phyloP scores from a whole-genome alignment of 2,888 invertebrate genomes.

The Ophion costatus region DNA sequence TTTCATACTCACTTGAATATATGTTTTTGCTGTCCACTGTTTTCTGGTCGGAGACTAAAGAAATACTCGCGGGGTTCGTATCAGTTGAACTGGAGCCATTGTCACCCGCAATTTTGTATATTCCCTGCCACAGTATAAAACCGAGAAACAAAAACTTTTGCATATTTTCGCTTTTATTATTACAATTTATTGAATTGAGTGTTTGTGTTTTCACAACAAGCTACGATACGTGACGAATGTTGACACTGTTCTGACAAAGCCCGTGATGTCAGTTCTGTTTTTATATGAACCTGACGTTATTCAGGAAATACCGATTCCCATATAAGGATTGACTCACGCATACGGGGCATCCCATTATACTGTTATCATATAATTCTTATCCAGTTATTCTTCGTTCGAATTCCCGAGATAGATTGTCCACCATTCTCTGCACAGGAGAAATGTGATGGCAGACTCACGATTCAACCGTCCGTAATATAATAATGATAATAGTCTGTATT shows the following conservation, averaged over 20 bases:
- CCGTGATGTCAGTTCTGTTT: background rate
- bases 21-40: background rate
- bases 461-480: too few relatives aligned
- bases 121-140: background rate
- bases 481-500: too few relatives aligned
- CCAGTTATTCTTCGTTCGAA: too few relatives aligned
- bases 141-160: background rate
- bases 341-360: too few relatives aligned
- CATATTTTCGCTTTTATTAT: background rate
- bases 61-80: background rate
- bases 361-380: too few relatives aligned
- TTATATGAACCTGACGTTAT: background rate
- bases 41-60: background rate
- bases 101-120: background rate
- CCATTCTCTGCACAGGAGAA: too few relatives aligned
- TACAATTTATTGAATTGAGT: background rate
- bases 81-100: background rate
- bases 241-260: background rate
- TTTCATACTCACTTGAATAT: background rate
- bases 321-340: too few relatives aligned
- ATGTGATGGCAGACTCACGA: too few relatives aligned
- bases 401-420: too few relatives aligned
- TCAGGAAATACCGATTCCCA: background rate
- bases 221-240: background rate
- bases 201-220: background rate